Evolutionary conservation across 2,797 vertebrate species (phyloP), one percentile per base, ranked within the genome.

Genomic region (Sebastes minor): DNA sequence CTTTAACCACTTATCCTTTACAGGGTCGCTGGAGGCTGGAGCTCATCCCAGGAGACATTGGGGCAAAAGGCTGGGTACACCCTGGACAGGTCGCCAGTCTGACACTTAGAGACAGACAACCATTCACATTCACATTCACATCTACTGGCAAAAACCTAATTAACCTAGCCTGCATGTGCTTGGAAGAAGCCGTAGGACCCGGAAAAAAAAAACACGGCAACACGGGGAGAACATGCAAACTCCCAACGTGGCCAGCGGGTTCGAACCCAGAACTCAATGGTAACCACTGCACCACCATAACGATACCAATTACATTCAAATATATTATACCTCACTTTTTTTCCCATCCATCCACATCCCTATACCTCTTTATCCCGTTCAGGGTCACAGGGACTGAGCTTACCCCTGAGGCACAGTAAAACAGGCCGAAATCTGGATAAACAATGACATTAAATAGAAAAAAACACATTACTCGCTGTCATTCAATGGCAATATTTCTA

Each of bases 401-500:
- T 4, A 20, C 49, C 22, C 33, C 33, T 16, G 30, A 35, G 30
- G 16, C 23, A 33, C 22, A 3, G 23, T n/a, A 35, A n/a, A 55
- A 6, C 3, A 20, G 13, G 8, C 6, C 57, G 16, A 32, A 60
- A 73, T 33, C 55, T 46, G 14, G 74, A 64, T 60, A 66, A 56
- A 80, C 14, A 67, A 66, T 13, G 5, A 42, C 20, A 76, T 5
- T 64, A 20, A 25, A 57, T 7, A 20, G 6, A 13, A 38, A 28
- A n/a, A 25, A 56, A 38, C 49, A n/a, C 55, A 60, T 66, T 5
- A 20, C 16, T 28, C 35, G 6, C 66, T 59, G 61, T 76, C 60
- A 76, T 59, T 78, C 13, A 3, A 18, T 20, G 46, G 22, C 25
- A 67, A 56, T 63, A 49, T 70, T 71, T 74, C 42, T 52, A 82